Conservation (phyloP, 2,888 invertebrate species). For the Lasioglossum pauxillum region DNA sequence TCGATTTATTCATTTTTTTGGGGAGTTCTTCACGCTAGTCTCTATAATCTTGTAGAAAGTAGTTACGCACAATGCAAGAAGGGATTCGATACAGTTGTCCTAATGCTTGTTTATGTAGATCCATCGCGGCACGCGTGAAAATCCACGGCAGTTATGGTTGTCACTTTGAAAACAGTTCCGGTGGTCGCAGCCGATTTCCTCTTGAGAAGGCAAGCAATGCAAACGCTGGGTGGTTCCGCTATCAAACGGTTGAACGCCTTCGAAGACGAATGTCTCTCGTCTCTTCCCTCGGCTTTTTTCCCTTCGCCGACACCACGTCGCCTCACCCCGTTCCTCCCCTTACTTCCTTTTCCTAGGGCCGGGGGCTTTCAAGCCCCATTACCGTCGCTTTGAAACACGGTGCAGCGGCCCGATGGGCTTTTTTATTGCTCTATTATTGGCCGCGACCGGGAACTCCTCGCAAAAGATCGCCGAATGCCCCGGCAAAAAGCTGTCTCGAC, state of each 20-base stretch:
- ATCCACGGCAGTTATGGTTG: conserved; percentile 36
- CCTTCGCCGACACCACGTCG: conserved; percentile 21
- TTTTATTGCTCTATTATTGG: conserved; percentile 74
- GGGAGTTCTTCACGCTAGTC: neutral
- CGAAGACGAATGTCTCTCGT: conserved; percentile 78
- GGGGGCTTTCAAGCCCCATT: conserved; percentile 81
- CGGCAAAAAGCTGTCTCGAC: conserved; percentile 60
- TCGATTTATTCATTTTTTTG: neutral
- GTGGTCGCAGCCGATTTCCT: conserved; percentile 69
- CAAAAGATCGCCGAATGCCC: conserved; percentile 58
- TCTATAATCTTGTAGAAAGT: neutral
- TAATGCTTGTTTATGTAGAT: neutral
- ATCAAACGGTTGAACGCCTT: conserved; percentile 81
- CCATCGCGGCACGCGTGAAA: conserved; percentile 13
- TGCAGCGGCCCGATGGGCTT: conserved; percentile 65
- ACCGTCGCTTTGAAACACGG: conserved; percentile 79
- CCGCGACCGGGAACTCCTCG: conserved; percentile 37
- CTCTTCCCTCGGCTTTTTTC: conserved; percentile 58
- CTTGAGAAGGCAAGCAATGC: conserved; percentile 40
- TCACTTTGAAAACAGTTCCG: conserved; percentile 29
- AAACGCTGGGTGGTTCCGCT: conserved; percentile 67
- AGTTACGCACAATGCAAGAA: neutral
- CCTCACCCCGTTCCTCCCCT: conserved; percentile 44
- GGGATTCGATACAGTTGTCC: neutral
- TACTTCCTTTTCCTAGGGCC: conserved; percentile 64